phyloP scores from a whole-genome alignment of 2,888 invertebrate genomes.

The Eupithecia pulchellata region DNA sequence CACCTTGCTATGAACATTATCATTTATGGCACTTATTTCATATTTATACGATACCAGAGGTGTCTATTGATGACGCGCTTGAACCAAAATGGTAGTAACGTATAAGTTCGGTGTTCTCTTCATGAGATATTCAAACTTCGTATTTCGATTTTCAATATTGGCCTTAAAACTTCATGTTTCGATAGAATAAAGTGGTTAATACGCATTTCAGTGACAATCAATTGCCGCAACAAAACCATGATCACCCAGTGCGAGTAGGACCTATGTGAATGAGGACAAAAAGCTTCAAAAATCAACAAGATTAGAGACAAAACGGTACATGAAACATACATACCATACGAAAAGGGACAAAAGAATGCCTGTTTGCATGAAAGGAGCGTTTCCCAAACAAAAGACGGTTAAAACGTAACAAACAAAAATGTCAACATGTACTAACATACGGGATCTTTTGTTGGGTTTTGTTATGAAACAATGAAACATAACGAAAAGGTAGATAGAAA shows the following conservation, averaged over 20 bases:
- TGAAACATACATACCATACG: slow-evolving; percentile 24
- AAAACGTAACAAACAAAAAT: slow-evolving; percentile 74
- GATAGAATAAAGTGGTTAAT: not conserved
- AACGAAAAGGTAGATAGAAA: slow-evolving; percentile 28
- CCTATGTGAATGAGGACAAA: not conserved
- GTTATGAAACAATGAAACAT: slow-evolving; percentile 45
- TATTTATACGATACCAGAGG: not conserved
- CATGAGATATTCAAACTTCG: not conserved
- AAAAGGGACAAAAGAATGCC: slow-evolving; percentile 53
- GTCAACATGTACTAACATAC: slow-evolving; percentile 67
- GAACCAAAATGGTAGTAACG: not conserved
- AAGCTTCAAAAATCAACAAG: slow-evolving; percentile 13
- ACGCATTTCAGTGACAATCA: not conserved
- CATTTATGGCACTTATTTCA: not conserved
- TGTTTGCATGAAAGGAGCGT: slow-evolving; percentile 64
- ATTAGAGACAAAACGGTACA: slow-evolving; percentile 26
- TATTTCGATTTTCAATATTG: not conserved
- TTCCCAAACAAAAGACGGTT: slow-evolving; percentile 71
- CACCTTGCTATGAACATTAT: not conserved
- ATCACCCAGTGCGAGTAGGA: not conserved
- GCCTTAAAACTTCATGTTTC: not conserved
- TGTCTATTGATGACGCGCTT: not conserved
- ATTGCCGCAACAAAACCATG: not conserved
- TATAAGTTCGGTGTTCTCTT: not conserved
- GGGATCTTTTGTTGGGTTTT: slow-evolving; percentile 46